A percentile compares a stretch with the other conserved stretches of the same genome.
Evolutionary conservation across 2,888 invertebrate species (phyloP).

Genomic region (Nephrotoma appendiculata): DNA sequence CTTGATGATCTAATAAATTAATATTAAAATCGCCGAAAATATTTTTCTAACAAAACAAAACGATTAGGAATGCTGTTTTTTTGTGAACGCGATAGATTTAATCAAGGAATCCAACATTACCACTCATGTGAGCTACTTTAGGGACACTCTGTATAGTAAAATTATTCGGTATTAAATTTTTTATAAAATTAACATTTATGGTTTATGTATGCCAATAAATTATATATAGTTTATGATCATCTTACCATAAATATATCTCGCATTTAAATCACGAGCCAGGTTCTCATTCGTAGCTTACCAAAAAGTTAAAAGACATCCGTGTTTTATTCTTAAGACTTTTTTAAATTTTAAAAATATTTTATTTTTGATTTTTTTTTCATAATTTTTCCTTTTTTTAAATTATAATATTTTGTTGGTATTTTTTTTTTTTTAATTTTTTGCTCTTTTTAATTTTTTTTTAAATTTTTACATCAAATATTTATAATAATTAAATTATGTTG

Average conservation of each 20-base stretch:
- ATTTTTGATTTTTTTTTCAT: not conserved
- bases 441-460: not conserved
- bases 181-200: no score
- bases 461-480: not conserved
- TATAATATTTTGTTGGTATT: not conserved
- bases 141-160: no score
- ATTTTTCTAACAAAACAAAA: no score
- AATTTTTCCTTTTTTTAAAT: not conserved
- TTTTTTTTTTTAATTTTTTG: not conserved
- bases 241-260: not conserved
- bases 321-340: not conserved
- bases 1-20: no score
- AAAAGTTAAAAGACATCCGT: not conserved
- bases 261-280: not conserved
- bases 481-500: not conserved
- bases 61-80: no score
- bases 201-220: no score
- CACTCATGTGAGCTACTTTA: no score
- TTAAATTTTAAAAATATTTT: not conserved
- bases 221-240: no score
- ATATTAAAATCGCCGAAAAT: no score
- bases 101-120: no score
- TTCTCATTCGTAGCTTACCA: not conserved
- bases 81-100: no score
- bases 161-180: no score